A percentile compares a stretch with the other conserved stretches of the same genome.
These are phyloP conservation scores for Muntiacus muntjak DNA, from an alignment of 2,113 vertebrate species.

Conservation along the genomic window DNA sequence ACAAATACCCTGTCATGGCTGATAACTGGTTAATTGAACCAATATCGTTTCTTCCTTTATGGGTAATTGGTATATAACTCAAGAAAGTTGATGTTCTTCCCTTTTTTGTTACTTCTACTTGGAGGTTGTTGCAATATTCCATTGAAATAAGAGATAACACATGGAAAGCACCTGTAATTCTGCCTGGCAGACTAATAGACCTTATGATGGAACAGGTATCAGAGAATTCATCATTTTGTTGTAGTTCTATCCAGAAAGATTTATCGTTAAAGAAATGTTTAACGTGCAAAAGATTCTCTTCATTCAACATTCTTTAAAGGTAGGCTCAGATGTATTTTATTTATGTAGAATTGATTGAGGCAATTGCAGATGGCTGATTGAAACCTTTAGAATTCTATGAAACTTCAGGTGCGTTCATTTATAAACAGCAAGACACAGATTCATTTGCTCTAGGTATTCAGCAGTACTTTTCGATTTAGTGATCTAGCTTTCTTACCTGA, in stretches of 20 bases:
- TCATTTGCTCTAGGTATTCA: not conserved
- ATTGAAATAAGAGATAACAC: not conserved
- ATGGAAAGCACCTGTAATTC: not conserved
- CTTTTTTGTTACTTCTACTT: not conserved
- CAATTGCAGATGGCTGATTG: not conserved
- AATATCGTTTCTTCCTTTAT: not conserved
- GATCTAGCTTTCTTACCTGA: not conserved
- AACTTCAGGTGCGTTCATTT: not conserved
- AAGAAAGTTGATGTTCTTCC: not conserved
- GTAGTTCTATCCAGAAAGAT: not conserved
- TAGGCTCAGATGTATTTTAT: not conserved
- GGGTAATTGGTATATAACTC: not conserved
- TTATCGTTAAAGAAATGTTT: not conserved
- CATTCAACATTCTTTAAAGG: not conserved
- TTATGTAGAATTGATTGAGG: not conserved
- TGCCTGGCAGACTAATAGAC: not conserved
- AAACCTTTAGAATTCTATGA: not conserved
- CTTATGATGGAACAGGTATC: not conserved
- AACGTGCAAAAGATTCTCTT: not conserved
- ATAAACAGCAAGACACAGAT: not conserved
- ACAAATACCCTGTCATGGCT: not conserved
- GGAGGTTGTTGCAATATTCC: not conserved
- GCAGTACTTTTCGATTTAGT: not conserved
- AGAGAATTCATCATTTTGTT: not conserved
- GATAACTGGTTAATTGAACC: not conserved